These are phyloP conservation scores for Zalophus californianus DNA, from an alignment of 2,797 vertebrate species.

Conservation along the genomic window DNA sequence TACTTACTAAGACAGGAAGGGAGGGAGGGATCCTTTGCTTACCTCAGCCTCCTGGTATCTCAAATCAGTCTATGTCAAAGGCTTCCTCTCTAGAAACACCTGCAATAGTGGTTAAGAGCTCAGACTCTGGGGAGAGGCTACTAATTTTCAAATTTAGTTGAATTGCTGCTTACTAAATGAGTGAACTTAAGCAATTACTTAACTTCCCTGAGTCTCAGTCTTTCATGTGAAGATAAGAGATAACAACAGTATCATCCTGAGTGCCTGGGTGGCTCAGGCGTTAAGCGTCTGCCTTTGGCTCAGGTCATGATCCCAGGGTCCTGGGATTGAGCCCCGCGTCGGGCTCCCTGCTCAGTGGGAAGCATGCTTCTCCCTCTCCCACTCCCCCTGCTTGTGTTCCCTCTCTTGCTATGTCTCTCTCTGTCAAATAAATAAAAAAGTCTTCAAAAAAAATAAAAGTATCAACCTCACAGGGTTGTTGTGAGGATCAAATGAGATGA, in stretches of 20 bases:
- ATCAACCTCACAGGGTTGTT: neutral
- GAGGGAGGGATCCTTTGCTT: neutral
- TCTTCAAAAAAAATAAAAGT: neutral
- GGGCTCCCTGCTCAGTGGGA: too few species aligned
- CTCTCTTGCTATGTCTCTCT: too few species aligned
- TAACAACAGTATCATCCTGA: neutral
- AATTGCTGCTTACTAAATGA: neutral
- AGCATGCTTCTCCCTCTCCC: too few species aligned
- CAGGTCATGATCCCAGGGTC: too few species aligned
- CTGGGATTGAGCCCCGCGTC: too few species aligned
- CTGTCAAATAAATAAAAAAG: too few species aligned
- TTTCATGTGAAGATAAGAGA: neutral
- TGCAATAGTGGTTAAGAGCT: neutral
- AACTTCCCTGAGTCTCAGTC: neutral
- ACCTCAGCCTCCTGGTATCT: constrained; percentile 19
- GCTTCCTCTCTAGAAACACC: neutral
- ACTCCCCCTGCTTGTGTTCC: too few species aligned
- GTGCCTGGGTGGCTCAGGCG: too few species aligned
- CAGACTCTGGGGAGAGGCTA: neutral
- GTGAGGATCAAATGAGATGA: neutral
- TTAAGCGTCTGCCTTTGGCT: too few species aligned
- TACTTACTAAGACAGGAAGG: neutral
- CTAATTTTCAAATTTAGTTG: neutral
- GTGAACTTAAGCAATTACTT: neutral
- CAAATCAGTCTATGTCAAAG: constrained; percentile 26